Percentiles rank a stretch among this genome's conserved stretches.
phyloP scores from a whole-genome alignment of 2,113 vertebrate species.

The Nothocercus julius region DNA sequence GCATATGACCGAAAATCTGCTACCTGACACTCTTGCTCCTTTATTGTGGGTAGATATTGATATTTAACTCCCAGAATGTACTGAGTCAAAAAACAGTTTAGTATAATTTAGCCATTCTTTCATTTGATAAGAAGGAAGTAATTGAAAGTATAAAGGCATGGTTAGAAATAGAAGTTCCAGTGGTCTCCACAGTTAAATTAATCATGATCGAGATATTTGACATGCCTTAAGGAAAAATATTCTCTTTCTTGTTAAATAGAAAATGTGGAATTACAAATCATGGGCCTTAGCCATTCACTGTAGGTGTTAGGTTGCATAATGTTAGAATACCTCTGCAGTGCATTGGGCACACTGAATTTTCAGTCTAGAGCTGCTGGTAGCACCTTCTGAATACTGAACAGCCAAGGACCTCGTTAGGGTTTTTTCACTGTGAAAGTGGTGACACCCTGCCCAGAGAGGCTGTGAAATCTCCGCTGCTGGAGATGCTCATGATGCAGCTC shows the following conservation, averaged over 20 bases:
- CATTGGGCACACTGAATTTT: neutral
- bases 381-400: neutral
- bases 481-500: neutral
- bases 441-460: neutral
- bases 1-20: neutral
- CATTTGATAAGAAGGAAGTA: neutral
- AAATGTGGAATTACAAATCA: neutral
- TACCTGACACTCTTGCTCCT: neutral
- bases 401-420: neutral
- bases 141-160: neutral
- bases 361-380: fast-evolving
- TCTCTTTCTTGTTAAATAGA: neutral
- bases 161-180: neutral
- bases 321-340: neutral
- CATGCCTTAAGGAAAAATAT: neutral
- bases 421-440: neutral
- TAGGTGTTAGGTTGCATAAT: neutral
- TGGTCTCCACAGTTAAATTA: neutral
- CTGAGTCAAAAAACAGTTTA: neutral
- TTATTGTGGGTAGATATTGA: neutral
- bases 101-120: neutral
- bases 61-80: neutral
- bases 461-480: neutral
- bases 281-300: neutral
- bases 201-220: neutral